These are phyloP conservation scores for Neotoxoptera formosana DNA, from an alignment of 1,140 invertebrate genomes.

Conservation along the genomic window DNA sequence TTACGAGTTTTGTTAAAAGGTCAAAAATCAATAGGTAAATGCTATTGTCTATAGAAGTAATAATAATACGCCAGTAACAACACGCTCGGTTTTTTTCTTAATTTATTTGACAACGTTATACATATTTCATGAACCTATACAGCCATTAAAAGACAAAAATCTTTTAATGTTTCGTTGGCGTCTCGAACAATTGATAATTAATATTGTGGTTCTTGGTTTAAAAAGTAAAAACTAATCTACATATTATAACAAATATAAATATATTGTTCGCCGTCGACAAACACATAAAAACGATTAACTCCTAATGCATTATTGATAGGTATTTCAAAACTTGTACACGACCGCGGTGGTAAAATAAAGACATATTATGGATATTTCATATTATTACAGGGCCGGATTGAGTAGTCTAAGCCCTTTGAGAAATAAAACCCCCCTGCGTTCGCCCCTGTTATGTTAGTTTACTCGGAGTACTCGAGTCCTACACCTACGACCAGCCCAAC, in stretches of 20 bases:
- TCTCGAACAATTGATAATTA: background rate
- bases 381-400: no score
- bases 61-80: background rate
- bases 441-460: no score
- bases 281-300: no score
- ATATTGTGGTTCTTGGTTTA: background rate
- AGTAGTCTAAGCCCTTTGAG: no score
- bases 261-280: no score
- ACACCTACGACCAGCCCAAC: no score
- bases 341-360: background rate
- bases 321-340: background rate
- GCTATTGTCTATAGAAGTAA: background rate
- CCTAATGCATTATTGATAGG: background rate
- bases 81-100: background rate
- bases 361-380: background rate
- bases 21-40: background rate
- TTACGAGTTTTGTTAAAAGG: background rate
- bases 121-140: background rate
- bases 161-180: background rate
- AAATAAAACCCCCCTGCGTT: no score
- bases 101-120: background rate
- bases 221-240: no score
- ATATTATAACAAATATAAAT: background rate
- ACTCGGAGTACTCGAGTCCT: no score
- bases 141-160: background rate